Conservation (phyloP, 2,888 invertebrate genomes). For the Nomada ruficornis region DNA sequence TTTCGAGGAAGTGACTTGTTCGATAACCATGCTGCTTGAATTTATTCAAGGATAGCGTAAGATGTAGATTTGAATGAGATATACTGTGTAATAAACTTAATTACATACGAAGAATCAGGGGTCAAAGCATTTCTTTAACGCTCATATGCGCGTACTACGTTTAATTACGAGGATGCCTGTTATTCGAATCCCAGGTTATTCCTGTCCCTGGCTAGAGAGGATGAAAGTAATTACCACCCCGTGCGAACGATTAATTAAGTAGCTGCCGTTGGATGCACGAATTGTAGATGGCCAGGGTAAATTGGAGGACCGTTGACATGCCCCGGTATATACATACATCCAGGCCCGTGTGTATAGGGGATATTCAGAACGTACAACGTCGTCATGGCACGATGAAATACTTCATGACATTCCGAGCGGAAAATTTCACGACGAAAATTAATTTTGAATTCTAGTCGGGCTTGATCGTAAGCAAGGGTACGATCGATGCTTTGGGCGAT, state of each 20-base stretch:
- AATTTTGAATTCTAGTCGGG: slow-evolving; percentile 46
- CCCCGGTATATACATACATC: slow-evolving; percentile 21
- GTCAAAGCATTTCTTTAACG: slow-evolving; percentile 9
- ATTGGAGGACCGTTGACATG: slow-evolving; percentile 65
- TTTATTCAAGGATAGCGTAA: no score
- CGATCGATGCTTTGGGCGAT: background rate
- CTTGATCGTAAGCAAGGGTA: background rate
- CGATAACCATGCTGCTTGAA: background rate
- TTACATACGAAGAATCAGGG: background rate
- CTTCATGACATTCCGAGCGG: slow-evolving; percentile 46
- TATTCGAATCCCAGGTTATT: slow-evolving; percentile 65
- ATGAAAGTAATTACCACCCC: slow-evolving; percentile 69
- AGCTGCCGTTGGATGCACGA: slow-evolving; percentile 63
- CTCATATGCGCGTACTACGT: slow-evolving; percentile 19
- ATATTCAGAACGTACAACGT: slow-evolving; percentile 18
- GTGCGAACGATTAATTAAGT: slow-evolving; percentile 73
- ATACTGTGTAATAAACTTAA: no score
- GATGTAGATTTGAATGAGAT: no score
- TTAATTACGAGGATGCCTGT: slow-evolving; percentile 66
- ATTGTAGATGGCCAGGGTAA: slow-evolving; percentile 64
- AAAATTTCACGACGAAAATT: slow-evolving; percentile 58
- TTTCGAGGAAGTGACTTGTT: slow-evolving; percentile 15
- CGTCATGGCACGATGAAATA: slow-evolving; percentile 40
- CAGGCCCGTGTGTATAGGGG: slow-evolving; percentile 12
- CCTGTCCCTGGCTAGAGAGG: slow-evolving; percentile 55